phyloP scores from a whole-genome alignment of 2,888 invertebrate genomes.

The Drosophila histrio region DNA sequence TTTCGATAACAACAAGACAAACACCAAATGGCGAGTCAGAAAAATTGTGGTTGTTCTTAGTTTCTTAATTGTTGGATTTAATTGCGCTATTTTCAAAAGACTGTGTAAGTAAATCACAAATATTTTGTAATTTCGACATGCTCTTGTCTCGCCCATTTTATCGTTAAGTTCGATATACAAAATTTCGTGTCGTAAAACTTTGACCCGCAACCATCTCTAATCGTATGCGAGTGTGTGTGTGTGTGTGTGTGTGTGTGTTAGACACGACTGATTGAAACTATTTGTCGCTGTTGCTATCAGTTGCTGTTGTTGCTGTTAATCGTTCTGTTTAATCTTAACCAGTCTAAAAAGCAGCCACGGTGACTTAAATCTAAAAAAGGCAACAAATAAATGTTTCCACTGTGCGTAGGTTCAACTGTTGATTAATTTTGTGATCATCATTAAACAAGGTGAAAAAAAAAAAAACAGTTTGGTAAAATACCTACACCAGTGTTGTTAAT shows the following conservation, averaged over 20 bases:
- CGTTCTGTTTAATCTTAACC: conserved; percentile 22
- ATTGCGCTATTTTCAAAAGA: not conserved
- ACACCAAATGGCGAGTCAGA: not conserved
- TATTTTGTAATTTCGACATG: no score
- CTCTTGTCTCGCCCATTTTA: not conserved
- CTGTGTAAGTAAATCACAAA: no score
- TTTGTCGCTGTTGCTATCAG: conserved; percentile 24
- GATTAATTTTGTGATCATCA: no score
- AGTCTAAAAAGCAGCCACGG: conserved; percentile 5
- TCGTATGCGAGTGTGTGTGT: not conserved
- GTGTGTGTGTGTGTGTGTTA: not conserved
- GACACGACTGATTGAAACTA: conserved; percentile 1
- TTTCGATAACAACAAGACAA: not conserved
- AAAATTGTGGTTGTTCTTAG: not conserved
- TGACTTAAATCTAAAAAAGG: not conserved
- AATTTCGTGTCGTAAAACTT: not conserved
- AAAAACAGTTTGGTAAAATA: no score
- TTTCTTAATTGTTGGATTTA: not conserved
- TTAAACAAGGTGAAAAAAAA: not conserved
- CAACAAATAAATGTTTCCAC: not conserved
- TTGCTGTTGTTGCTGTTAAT: conserved; percentile 6
- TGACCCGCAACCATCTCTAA: conserved; percentile 12
- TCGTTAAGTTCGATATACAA: not conserved
- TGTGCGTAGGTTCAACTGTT: not conserved
- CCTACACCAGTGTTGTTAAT: conserved; percentile 6